These are phyloP conservation scores for Myanophis thanlyinensis DNA, from an alignment of 2,113 vertebrate genomes.

Conservation along the genomic window DNA sequence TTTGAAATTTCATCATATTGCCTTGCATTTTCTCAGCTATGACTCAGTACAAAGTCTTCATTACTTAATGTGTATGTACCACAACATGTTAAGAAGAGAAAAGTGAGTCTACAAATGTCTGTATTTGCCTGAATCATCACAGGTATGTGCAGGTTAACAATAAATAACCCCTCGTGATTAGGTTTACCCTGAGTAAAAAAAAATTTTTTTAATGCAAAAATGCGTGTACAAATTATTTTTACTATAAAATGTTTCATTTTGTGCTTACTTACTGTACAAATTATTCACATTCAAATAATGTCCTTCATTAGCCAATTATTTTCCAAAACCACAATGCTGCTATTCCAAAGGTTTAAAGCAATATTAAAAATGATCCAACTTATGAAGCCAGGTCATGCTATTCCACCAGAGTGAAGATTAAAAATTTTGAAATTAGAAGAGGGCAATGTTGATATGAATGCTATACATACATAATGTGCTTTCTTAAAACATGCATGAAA, in stretches of 20 bases:
- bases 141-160: background rate
- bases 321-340: background rate
- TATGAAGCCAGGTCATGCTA: background rate
- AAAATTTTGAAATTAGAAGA: conserved; percentile 6
- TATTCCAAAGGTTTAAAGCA: background rate
- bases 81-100: background rate
- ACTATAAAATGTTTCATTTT: background rate
- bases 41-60: background rate
- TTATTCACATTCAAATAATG: background rate
- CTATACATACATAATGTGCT: background rate
- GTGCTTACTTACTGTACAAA: background rate
- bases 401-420: background rate
- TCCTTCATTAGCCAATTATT: background rate
- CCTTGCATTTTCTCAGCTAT: background rate
- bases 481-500: conserved; percentile 7
- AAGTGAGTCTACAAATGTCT: background rate
- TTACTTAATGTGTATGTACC: background rate
- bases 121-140: background rate
- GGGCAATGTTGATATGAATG: background rate
- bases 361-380: background rate
- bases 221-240: background rate
- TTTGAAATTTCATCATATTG: background rate
- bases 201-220: background rate
- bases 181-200: background rate
- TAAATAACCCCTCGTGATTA: background rate